Evolutionary conservation across 2,113 vertebrate genomes (phyloP), one percentile per base, ranked within the genome.

Genomic region (Rattus rattus): DNA sequence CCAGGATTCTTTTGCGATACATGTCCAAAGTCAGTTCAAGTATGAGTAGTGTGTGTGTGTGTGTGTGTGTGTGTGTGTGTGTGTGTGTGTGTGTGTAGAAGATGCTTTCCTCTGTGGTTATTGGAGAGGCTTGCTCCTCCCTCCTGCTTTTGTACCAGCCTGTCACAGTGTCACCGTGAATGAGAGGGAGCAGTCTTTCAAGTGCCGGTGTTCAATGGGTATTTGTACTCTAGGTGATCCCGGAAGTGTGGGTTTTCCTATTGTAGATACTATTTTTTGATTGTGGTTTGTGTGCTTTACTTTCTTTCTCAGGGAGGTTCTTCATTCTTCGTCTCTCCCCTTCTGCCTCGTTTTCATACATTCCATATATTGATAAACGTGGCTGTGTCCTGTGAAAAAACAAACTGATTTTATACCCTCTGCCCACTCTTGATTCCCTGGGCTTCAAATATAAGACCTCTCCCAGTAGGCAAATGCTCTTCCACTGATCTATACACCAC

Each of bases 211-310:
- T 96, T 96, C 87, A 92, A 4, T 39, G 87, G 81, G 43, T 94
- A 43, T 95, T 96, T 95, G 79, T 85, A 91, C 69, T 95, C 67
- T 72, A 47, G 39, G 65, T 85, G 77, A 90, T 88, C 72, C 61
- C 9, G 33, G 28, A 93, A 94, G 20, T 92, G 47, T 96, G 96
- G 96, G 75, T 88, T 93, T 96, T 91, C n/a, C 43, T 81, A 3
- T 80, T 49, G 20, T 24, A 61, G 84, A 72, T 85, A 39, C 19
- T 94, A 36, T 67, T 96, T 97, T 43, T 94, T 92, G 54, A 92
- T 95, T 92, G 54, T 73, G 65, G 72, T 84, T 96, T 97, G 52
- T 36, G 90, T 72, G 91, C 91, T 93, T 96, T 12, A n/a, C 96
- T 97, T 94, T 85, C 52, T 96, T 47, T 22, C 93, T 10, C 43